Percentiles rank a stretch among this genome's conserved stretches.
phyloP scores from a whole-genome alignment of 2,797 vertebrate genomes.

The Limosa lapponica region DNA sequence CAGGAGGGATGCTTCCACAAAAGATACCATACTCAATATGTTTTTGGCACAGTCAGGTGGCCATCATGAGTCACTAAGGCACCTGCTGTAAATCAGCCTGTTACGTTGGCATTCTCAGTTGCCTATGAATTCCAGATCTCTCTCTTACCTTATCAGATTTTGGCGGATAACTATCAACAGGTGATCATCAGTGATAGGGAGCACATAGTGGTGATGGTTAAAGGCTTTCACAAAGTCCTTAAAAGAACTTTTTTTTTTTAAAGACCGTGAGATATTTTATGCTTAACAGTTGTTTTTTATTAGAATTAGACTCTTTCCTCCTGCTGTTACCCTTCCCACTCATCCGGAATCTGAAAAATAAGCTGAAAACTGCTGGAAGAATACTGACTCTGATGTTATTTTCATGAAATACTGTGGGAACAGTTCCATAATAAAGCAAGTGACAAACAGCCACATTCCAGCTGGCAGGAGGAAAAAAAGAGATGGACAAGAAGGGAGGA shows the following conservation, averaged over 20 bases:
- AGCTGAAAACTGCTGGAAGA: constrained; percentile 60
- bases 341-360: constrained; percentile 39
- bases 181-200: not conserved
- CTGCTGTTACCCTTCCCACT: constrained; percentile 55
- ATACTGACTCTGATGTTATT: constrained; percentile 39
- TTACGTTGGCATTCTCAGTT: constrained; percentile 5
- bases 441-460: constrained; percentile 40
- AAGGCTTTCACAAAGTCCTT: constrained; percentile 6
- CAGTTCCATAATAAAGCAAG: constrained; percentile 40
- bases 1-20: not conserved
- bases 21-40: not conserved
- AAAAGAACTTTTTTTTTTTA: not conserved
- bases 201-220: not conserved
- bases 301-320: constrained; percentile 23
- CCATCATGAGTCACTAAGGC: constrained; percentile 2
- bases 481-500: not conserved
- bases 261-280: not conserved
- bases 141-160: not conserved
- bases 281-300: constrained; percentile 17
- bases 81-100: constrained; percentile 53
- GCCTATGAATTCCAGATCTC: not conserved
- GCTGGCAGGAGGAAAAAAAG: not conserved
- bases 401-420: constrained; percentile 47
- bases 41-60: constrained; percentile 47
- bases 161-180: constrained; percentile 14